Conservation (phyloP, 2,888 invertebrate genomes). For the Athalia cordata region DNA sequence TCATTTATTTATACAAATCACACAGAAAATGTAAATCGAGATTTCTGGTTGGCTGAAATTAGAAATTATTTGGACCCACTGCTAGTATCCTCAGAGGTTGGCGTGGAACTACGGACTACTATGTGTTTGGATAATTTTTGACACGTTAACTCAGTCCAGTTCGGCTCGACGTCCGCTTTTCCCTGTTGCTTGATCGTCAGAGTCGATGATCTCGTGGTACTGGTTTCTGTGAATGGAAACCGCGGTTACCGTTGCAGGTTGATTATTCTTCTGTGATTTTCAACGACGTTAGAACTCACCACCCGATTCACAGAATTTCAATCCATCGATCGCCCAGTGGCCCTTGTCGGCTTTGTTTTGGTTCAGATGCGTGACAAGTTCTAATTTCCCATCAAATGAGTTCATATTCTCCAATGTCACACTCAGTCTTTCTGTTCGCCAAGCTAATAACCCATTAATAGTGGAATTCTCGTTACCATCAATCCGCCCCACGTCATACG, state of each 20-base stretch:
- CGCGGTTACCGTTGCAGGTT: too few relatives aligned
- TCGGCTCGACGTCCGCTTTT: too few relatives aligned
- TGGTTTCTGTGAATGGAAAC: too few relatives aligned
- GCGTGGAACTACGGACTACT: too few relatives aligned
- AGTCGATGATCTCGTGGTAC: neutral
- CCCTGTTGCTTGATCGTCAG: neutral
- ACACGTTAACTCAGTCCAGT: conserved; percentile 1
- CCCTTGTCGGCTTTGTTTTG: neutral
- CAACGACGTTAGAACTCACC: neutral
- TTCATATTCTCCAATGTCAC: neutral
- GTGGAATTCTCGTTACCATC: neutral
- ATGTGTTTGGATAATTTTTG: conserved; percentile 10
- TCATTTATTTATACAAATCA: neutral
- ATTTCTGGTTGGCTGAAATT: neutral
- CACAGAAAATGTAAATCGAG: too few relatives aligned
- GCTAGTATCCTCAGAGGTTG: neutral
- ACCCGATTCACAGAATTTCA: conserved; percentile 50
- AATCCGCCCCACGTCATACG: conserved; percentile 11
- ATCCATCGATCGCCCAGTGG: conserved; percentile 56
- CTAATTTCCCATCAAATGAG: neutral
- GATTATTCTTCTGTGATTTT: neutral
- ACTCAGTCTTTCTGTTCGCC: conserved; percentile 51
- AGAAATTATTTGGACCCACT: neutral
- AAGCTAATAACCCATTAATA: conserved; percentile 48
- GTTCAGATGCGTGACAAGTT: neutral